Evolutionary conservation across 2,113 vertebrate genomes (phyloP).

Genomic region (Diadophis punctatus): DNA sequence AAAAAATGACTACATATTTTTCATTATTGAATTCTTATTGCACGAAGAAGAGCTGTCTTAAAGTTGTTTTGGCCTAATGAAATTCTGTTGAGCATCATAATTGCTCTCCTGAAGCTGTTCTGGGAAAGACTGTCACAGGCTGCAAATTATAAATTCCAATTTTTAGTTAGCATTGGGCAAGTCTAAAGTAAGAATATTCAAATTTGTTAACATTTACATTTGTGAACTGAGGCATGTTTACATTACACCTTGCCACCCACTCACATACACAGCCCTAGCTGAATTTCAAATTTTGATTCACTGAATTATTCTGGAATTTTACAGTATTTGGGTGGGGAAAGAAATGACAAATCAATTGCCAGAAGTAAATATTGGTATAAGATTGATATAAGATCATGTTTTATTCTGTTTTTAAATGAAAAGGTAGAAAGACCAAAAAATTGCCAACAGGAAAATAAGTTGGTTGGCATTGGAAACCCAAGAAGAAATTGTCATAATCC

Average conservation of each 20-base stretch:
- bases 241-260: not conserved
- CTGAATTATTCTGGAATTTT: conserved; percentile 29
- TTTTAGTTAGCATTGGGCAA: conserved; percentile 21
- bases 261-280: not conserved
- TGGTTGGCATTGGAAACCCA: conserved; percentile 17
- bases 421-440: conserved; percentile 17
- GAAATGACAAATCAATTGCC: conserved; percentile 31
- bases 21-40: conserved; percentile 24
- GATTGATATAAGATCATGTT: conserved; percentile 40
- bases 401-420: not conserved
- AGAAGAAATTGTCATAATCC: conserved; percentile 41
- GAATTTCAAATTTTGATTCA: conserved; percentile 21
- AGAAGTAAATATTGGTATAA: conserved; percentile 31
- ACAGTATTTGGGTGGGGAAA: not conserved
- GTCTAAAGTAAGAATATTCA: conserved; percentile 18
- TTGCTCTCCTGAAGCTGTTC: conserved; percentile 27
- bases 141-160: conserved; percentile 30
- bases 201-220: conserved; percentile 13
- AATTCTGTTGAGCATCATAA: conserved; percentile 32
- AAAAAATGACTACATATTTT: conserved; percentile 47
- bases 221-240: conserved; percentile 22
- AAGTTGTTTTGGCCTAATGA: conserved; percentile 31
- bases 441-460: conserved; percentile 10
- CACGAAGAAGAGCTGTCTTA: conserved; percentile 31
- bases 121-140: conserved; percentile 3